Percentiles rank a stretch among this genome's conserved stretches.
Conservation (phyloP, 2,888 invertebrate species). For the Lacanobia wlatinum region DNA sequence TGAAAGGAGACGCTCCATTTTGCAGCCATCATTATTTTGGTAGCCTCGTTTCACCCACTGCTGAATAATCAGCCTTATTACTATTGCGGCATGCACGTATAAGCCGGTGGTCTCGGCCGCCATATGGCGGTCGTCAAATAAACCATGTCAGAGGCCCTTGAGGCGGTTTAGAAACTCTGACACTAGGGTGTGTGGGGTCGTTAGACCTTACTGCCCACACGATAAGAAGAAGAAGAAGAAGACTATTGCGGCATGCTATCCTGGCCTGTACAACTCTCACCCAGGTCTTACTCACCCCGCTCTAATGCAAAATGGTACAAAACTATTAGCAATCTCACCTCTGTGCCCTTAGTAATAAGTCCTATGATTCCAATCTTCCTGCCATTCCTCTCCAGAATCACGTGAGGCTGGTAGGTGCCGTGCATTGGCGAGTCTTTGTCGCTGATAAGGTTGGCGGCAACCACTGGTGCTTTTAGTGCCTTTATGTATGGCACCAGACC, state of each 20-base stretch:
- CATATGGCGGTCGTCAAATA: too few relatives aligned
- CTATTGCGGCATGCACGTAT: too few relatives aligned
- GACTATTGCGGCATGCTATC: too few relatives aligned
- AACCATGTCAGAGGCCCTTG: too few relatives aligned
- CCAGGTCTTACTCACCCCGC: too few relatives aligned
- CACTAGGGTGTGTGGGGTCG: too few relatives aligned
- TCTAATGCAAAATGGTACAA: background rate
- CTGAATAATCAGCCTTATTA: background rate
- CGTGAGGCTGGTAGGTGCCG: slow-evolving; percentile 92
- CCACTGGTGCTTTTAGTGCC: slow-evolving; percentile 92
- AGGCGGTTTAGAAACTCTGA: too few relatives aligned
- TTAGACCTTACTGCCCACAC: too few relatives aligned
- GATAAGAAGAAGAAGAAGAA: too few relatives aligned
- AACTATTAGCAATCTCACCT: slow-evolving; percentile 81
- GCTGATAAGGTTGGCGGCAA: slow-evolving; percentile 94
- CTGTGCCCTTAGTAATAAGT: slow-evolving; percentile 93
- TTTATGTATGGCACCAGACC: slow-evolving; percentile 94
- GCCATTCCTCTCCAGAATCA: slow-evolving; percentile 92
- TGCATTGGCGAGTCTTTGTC: slow-evolving; percentile 92
- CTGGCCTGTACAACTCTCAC: too few relatives aligned
- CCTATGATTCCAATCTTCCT: slow-evolving; percentile 95
- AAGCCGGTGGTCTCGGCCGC: too few relatives aligned
- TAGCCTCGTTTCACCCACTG: background rate
- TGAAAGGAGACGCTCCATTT: background rate
- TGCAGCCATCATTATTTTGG: too few relatives aligned